Evolutionary conservation across 2,113 vertebrate genomes (phyloP), one percentile per base, ranked within the genome.

Genomic region (Lasiurus cinereus): DNA sequence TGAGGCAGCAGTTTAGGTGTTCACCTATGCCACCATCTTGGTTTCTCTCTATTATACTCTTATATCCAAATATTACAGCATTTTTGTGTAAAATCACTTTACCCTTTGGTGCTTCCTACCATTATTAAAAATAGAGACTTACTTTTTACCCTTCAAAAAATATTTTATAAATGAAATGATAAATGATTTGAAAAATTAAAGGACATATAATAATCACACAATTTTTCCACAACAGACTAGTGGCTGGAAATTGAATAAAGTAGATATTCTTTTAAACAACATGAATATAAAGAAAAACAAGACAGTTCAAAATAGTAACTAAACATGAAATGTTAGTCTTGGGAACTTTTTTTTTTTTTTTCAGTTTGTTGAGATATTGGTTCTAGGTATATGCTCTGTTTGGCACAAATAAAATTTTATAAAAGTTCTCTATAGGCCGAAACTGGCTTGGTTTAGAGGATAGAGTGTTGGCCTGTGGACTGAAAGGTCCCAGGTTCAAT

Each of bases 141-240:
- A 46, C 21, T 4, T 76, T 89, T 72, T n/a, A 86, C 18, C 36
- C 33, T 76, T 85, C 48, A 92, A 94, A 94, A 79, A 3, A 50
- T 67, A 92, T 1, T 70, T 52, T 80, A 14, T 62, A 87, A 93
- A 93, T 79, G 18, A 91, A 93, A 91, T 66, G n/a, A 76, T 52
- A 93, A 76, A 67, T 83, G 15, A 79, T 11, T 59, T 59, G 16
- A 93, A 94, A 87, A 91, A 88, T n/a, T 78, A 83, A 82, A 95
- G 29, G 16, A 77, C 2, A 78, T 48, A 21, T 43, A 73, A 83
- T 50, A 80, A 54, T 72, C 59, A 90, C 67, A 24, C 9, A 80
- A 33, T 66, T 88, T 88, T 88, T 79, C 66, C 72, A 92, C 14
- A 62, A 86, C 15, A 89, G 50, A 73, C 19, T 29, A 78, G 52